phyloP scores from a whole-genome alignment of 2,888 invertebrate species.

The Coremacera marginata region DNA sequence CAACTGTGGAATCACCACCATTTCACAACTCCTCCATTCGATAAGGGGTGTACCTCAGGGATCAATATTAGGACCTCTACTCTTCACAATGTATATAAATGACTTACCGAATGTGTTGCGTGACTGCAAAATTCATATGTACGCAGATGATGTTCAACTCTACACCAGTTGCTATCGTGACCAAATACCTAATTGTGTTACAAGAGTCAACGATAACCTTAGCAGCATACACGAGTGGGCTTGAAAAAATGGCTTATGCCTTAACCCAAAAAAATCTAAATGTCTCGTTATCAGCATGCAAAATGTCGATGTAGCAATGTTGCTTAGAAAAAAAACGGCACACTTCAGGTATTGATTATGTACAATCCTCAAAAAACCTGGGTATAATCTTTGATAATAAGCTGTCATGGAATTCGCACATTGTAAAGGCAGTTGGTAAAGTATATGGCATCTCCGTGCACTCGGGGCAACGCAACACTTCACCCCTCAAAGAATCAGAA shows the following conservation, averaged over 20 bases:
- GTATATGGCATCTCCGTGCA: slow-evolving; percentile 9
- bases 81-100: no score
- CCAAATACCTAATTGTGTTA: neutral
- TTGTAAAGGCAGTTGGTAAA: neutral
- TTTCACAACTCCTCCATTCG: no score
- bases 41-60: no score
- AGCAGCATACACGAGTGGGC: neutral
- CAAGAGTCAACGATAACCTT: neutral
- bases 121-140: neutral
- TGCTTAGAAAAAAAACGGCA: neutral
- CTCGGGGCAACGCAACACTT: slow-evolving; percentile 5
- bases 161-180: neutral
- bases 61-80: no score
- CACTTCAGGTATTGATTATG: no score
- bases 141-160: neutral
- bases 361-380: neutral
- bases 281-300: neutral
- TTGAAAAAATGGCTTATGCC: neutral
- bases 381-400: slow-evolving; percentile 11
- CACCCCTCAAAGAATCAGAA: slow-evolving; percentile 1
- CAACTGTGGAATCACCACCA: no score
- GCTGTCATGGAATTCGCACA: slow-evolving; percentile 20
- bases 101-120: neutral
- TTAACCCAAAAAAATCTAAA: neutral
- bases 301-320: neutral